phyloP scores from a whole-genome alignment of 1,140 invertebrate species.

The Lasioglossum albipes region DNA sequence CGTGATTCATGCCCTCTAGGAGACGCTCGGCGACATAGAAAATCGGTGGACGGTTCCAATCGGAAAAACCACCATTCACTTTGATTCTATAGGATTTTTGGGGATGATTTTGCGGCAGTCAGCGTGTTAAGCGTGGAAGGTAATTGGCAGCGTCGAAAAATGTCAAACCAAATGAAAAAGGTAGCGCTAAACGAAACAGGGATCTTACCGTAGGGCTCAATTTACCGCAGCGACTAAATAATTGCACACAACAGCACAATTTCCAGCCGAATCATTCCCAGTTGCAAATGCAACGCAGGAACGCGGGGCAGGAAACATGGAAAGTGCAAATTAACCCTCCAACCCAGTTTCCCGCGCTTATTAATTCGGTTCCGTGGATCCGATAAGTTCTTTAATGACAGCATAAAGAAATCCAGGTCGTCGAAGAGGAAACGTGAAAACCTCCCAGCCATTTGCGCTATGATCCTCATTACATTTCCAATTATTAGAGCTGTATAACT shows the following conservation, averaged over 20 bases:
- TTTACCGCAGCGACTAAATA: not conserved
- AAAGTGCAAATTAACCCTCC: not conserved
- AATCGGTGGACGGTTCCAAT: not conserved
- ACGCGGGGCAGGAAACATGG: not conserved
- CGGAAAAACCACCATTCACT: no score
- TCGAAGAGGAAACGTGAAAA: not conserved
- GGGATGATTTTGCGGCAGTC: no score
- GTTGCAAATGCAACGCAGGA: not conserved
- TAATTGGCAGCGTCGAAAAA: no score
- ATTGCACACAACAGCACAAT: not conserved
- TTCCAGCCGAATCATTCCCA: not conserved
- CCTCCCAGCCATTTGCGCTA: not conserved
- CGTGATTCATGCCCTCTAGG: constrained; percentile 66
- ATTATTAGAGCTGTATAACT: no score
- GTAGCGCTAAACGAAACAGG: not conserved
- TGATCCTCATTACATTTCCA: no score
- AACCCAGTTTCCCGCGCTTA: constrained; percentile 8
- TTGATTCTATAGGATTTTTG: no score
- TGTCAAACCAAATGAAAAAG: no score
- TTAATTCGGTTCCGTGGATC: constrained; percentile 15
- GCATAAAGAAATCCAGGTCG: constrained; percentile 1
- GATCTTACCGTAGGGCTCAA: not conserved
- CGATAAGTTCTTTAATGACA: constrained; percentile 36
- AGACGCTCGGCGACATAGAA: constrained; percentile 6
- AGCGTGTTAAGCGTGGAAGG: no score